These are phyloP conservation scores for Platichthys stellatus DNA, from an alignment of 2,113 vertebrate species.

Conservation along the genomic window DNA sequence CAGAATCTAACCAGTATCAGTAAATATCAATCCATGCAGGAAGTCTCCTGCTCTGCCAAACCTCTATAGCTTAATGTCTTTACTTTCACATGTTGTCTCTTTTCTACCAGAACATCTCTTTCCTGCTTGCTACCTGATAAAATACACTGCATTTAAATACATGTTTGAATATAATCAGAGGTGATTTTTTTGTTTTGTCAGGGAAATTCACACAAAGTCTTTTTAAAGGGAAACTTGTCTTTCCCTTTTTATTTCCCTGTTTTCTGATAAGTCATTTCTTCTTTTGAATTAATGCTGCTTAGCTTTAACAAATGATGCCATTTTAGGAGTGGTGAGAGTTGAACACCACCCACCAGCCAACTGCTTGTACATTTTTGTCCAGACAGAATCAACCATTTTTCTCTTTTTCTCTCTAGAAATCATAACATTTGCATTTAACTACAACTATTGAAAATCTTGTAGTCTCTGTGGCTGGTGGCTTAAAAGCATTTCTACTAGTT, in stretches of 20 bases:
- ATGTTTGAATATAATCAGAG: too few relatives aligned
- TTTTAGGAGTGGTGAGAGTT: not conserved
- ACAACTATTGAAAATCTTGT: not conserved
- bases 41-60: not conserved
- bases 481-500: not conserved
- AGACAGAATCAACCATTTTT: not conserved
- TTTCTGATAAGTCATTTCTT: not conserved
- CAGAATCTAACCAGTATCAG: not conserved
- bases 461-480: constrained; percentile 12
- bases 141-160: too few relatives aligned
- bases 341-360: not conserved
- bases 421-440: not conserved
- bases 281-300: not conserved
- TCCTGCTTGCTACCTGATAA: constrained; percentile 19
- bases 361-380: not conserved
- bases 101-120: not conserved
- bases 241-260: not conserved
- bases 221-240: too few relatives aligned
- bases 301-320: constrained; percentile 2
- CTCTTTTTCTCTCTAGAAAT: not conserved
- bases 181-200: too few relatives aligned
- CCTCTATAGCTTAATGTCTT: constrained; percentile 1
- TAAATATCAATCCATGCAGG: too few relatives aligned
- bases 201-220: too few relatives aligned
- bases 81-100: not conserved